Base-by-base conservation (phyloP, 1,140 invertebrate genomes). In the Schlechtendalia chinensis region DNA sequence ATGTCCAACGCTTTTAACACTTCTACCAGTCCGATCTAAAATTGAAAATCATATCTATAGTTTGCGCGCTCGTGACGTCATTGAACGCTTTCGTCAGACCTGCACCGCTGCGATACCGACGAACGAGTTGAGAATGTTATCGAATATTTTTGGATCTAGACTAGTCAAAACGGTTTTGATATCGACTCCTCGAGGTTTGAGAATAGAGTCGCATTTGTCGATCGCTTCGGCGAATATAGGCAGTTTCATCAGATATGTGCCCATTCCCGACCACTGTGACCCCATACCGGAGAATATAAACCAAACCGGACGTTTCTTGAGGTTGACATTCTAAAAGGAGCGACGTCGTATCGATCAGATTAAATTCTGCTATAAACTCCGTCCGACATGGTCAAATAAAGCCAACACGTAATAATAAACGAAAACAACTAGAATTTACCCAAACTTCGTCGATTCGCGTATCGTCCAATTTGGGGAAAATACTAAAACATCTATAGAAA, bases 41-140 rank as follows among this genome's bases (percentile, higher is more conserved):
- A 12, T 12, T 45, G 0, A 65, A n/a, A 39, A 11, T 12, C 4
- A 61, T 27, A 61, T 61, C 16, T 6, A 16, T 27, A 14, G 5
- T 61, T 16, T 17, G 0, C 14, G 5, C 12, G 12, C 4, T 61
- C 14, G 5, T 17, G 53, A 19, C 16, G 22, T 2, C 11, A 58
- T 58, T 58, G n/a, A n/a, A 24, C 24, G 5, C 19, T 32, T 8
- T 50, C 14, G 5, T 27, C 54, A 22, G n/a, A 93, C 91, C 87
- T 94, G 93, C 79, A 98, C 91, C 17, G 95, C 93, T 74, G 91
- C 89, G 82, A 93, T 93, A 47, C 89, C 89, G 58, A 94, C 88
- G 84, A 94, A 92, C 2, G 90, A 89, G 83, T 92, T 87, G 10
- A 91, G 82, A 27, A 90, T 89, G 82, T 90, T 87, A 22, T 91